These are phyloP conservation scores for Euborellia annulipes DNA, from an alignment of 1,140 invertebrate species.

Conservation along the genomic window DNA sequence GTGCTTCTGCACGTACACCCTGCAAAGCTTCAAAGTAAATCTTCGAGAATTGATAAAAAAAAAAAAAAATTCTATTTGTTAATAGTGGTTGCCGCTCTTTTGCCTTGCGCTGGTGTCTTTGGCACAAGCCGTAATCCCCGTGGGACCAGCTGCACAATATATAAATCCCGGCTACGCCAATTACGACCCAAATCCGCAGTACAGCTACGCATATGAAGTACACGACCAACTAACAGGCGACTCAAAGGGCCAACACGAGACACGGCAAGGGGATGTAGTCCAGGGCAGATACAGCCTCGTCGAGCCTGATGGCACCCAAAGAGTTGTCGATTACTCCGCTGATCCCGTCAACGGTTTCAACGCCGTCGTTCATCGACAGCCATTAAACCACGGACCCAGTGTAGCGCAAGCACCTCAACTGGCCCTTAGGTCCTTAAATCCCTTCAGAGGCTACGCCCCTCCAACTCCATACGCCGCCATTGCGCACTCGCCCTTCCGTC, in stretches of 20 bases:
- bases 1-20: too few relatives aligned
- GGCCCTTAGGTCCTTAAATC: too few relatives aligned
- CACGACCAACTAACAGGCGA: conserved; percentile 15
- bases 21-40: too few relatives aligned
- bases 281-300: too few relatives aligned
- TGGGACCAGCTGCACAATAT: too few relatives aligned
- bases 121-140: too few relatives aligned
- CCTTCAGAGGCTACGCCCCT: too few relatives aligned
- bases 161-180: not conserved
- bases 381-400: not conserved
- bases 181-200: conserved; percentile 6
- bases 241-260: conserved; percentile 13
- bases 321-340: conserved; percentile 12
- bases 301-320: conserved; percentile 9
- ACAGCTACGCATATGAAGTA: conserved; percentile 8
- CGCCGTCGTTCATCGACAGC: conserved; percentile 7
- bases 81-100: too few relatives aligned
- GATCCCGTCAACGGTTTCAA: conserved; percentile 11
- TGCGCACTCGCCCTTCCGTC: not conserved
- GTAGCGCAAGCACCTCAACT: not conserved
- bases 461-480: too few relatives aligned
- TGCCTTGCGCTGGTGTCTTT: too few relatives aligned
- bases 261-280: conserved; percentile 1
- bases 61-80: too few relatives aligned
- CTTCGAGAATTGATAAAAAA: too few relatives aligned